A percentile compares a stretch with the other conserved stretches of the same genome.
phyloP scores from a whole-genome alignment of 2,888 invertebrate genomes.

The Coleophora deauratella region DNA sequence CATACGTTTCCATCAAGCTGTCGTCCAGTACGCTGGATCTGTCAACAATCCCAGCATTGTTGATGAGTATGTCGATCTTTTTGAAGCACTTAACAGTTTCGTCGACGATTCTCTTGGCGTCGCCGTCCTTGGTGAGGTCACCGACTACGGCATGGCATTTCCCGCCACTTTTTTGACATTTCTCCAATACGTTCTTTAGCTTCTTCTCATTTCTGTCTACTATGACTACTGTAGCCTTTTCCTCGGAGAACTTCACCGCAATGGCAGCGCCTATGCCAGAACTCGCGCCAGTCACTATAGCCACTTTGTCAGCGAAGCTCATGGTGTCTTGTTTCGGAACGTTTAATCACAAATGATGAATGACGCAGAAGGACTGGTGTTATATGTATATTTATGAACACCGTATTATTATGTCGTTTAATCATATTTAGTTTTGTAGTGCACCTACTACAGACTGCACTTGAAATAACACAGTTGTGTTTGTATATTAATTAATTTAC shows the following conservation, averaged over 20 bases:
- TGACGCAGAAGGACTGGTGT: too few relatives aligned
- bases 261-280: conserved; percentile 74
- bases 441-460: too few relatives aligned
- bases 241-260: conserved; percentile 71
- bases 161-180: conserved; percentile 6
- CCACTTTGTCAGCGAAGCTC: conserved; percentile 16
- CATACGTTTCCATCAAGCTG: conserved; percentile 8
- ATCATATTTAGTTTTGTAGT: too few relatives aligned
- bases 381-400: too few relatives aligned
- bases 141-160: conserved; percentile 11
- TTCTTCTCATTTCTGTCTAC: conserved; percentile 77
- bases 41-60: conserved; percentile 14
- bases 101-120: conserved; percentile 9
- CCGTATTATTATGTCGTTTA: too few relatives aligned
- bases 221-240: conserved; percentile 72
- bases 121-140: conserved; percentile 14
- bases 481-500: too few relatives aligned
- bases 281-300: conserved; percentile 73
- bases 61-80: conserved; percentile 15
- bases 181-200: conserved; percentile 64
- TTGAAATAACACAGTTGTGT: too few relatives aligned
- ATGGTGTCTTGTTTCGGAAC: neutral
- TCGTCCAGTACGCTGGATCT: conserved; percentile 1
- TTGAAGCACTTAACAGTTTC: conserved; percentile 11
- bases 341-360: too few relatives aligned